Conservation (phyloP, 2,797 vertebrate species). For the Sebastes trivittatus region DNA sequence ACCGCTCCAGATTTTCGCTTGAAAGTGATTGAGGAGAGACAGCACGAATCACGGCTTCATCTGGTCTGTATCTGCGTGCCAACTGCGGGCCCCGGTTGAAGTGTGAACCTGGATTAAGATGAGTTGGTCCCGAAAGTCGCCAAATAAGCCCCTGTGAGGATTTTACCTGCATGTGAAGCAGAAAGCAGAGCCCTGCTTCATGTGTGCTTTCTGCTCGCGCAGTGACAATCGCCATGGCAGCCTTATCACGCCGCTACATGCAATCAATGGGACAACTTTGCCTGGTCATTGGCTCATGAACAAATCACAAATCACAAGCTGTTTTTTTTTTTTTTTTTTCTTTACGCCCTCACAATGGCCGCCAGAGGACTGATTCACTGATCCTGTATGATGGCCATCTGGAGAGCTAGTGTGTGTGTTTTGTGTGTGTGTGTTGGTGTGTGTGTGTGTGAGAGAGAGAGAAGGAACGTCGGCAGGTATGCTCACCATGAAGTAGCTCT, state of each 20-base stretch:
- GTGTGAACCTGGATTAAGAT: conserved; percentile 69
- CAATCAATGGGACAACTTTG: conserved; percentile 66
- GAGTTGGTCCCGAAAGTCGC: conserved; percentile 48
- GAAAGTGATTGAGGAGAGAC: conserved; percentile 49
- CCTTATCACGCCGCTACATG: conserved; percentile 69
- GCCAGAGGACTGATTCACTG: conserved; percentile 68
- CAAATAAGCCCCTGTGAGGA: conserved; percentile 57
- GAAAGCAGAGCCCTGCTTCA: conserved; percentile 45
- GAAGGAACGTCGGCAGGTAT: conserved; percentile 49
- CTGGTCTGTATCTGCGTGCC: conserved; percentile 57
- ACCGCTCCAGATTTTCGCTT: conserved; percentile 44
- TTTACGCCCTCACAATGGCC: conserved; percentile 63
- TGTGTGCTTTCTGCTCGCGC: conserved; percentile 43
- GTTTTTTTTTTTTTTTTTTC: conserved; percentile 33
- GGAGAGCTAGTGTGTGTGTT: conserved; percentile 44
- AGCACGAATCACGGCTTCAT: conserved; percentile 57
- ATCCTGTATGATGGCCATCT: conserved; percentile 74
- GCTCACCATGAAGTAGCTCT: conserved; percentile 47
- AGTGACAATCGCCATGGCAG: conserved; percentile 68
- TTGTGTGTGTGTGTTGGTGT: neutral
- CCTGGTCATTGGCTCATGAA: conserved; percentile 69
- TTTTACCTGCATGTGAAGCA: conserved; percentile 53
- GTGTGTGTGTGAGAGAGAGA: neutral
- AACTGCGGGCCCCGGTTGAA: conserved; percentile 50
- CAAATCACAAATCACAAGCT: conserved; percentile 73